phyloP scores from a whole-genome alignment of 1,140 invertebrate genomes.

The Aphidius ervi region DNA sequence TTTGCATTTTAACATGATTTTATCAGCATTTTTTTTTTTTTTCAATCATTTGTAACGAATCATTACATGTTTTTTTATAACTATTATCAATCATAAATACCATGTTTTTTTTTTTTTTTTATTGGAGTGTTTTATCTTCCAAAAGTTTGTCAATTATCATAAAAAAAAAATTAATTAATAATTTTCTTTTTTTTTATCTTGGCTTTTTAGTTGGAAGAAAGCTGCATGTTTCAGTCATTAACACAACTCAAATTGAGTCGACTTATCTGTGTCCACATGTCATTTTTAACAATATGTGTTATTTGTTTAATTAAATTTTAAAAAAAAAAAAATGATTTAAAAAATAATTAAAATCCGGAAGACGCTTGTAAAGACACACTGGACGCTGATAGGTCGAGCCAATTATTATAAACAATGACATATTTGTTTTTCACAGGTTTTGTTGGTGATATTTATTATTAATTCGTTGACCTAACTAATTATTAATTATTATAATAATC shows the following conservation, averaged over 20 bases:
- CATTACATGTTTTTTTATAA: background rate
- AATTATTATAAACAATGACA: slow-evolving; percentile 7
- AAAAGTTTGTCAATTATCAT: slow-evolving; percentile 1
- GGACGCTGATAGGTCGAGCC: slow-evolving; percentile 22
- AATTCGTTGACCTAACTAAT: slow-evolving; percentile 3
- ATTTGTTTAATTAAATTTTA: background rate
- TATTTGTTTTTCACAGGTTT: slow-evolving; percentile 27
- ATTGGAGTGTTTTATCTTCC: slow-evolving; percentile 4
- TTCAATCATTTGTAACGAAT: slow-evolving; percentile 10
- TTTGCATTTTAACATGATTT: slow-evolving; percentile 25
- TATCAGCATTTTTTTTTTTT: slow-evolving; percentile 4
- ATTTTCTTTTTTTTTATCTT: background rate
- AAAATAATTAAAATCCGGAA: slow-evolving; percentile 11
- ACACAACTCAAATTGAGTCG: background rate
- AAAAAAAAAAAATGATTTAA: background rate
- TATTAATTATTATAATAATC: slow-evolving; percentile 18
- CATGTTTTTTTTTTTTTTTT: no score
- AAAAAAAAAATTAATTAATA: no score
- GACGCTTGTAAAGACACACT: slow-evolving; percentile 20
- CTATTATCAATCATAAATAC: background rate
- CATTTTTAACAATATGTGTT: slow-evolving; percentile 12
- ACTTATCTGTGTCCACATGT: slow-evolving; percentile 20
- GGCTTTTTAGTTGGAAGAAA: background rate
- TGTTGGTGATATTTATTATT: slow-evolving; percentile 2
- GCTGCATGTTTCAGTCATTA: slow-evolving; percentile 9